Base-by-base conservation (phyloP, 1,140 invertebrate genomes). In the Adelges cooleyi region DNA sequence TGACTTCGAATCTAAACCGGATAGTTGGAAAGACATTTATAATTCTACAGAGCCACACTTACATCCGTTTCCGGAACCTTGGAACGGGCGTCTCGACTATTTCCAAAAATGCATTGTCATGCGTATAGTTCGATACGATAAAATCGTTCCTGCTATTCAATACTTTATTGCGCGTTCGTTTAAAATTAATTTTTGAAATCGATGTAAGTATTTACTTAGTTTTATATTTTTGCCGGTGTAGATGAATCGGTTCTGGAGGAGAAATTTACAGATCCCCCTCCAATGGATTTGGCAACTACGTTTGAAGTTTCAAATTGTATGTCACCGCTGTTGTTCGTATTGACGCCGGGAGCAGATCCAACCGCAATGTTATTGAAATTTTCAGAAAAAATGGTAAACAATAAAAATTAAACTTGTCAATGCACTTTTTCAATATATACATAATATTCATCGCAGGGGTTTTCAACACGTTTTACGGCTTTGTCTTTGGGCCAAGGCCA, bases 341-440 rank as follows among this genome's bases (percentile, higher is more conserved):
- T 96, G 13, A 95, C 92, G 1, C 91, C 94, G 6, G 92, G 93
- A 11, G 87, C 90, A 6, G 93, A 97, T 80, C 93, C 94, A 1
- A 90, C 90, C 72, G 87, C 87, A 5, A 81, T 88, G 2, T 71
- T 92, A 18, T 74, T 91, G 0, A 86, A 90, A 73, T 92, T 93
- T 77, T 92, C 93, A 15, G 91, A 95, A 68, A 90, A 95, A 74
- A 70, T 71, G 70, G 72, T 73, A 66, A 49, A 33, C 22, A 6
- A 8, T 6, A 52, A 22, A 52, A 6, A 15, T 22, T 52, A n/a
- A 9, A 23, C n/a, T n/a, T n/a, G n/a, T n/a, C n/a, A n/a, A 33
- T 11, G 5, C 29, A 33, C 29, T 33, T 6, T 33, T 33, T 33
- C 11, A 10, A 9, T 13, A 15, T 15, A 10, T 52, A n/a, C 18